These are phyloP conservation scores for Muscicapa comitata DNA, from an alignment of 2,797 vertebrate genomes.

Conservation along the genomic window DNA sequence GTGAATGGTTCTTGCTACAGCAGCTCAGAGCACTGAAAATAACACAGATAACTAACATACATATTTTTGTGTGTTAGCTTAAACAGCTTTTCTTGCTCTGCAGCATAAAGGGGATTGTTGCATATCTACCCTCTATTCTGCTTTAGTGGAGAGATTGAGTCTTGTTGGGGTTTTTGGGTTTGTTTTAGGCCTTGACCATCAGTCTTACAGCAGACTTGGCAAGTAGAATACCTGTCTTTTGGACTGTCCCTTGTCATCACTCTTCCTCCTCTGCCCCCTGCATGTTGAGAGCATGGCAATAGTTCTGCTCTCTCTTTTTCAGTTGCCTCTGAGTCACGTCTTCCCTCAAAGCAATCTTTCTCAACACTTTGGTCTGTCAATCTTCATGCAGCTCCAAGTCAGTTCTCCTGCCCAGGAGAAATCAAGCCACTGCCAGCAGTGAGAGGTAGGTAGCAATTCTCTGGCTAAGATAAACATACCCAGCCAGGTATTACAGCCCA, in stretches of 20 bases:
- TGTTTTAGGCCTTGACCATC: neutral
- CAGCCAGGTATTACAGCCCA: neutral
- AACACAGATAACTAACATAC: neutral
- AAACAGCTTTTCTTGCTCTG: neutral
- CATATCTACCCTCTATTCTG: neutral
- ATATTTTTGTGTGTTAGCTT: neutral
- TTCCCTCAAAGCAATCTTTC: conserved; percentile 1
- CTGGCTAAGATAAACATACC: neutral
- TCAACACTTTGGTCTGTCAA: neutral
- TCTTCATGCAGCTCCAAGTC: neutral
- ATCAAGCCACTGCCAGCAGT: neutral
- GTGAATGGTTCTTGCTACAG: neutral
- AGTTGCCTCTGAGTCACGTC: neutral
- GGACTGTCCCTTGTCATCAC: neutral
- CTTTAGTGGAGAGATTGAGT: neutral
- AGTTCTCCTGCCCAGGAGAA: neutral
- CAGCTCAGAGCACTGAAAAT: neutral
- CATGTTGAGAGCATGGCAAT: neutral
- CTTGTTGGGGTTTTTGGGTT: no score
- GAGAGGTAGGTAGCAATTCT: neutral
- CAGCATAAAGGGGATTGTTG: neutral
- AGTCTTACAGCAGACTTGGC: neutral
- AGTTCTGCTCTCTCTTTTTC: neutral
- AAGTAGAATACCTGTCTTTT: neutral
- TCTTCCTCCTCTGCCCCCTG: neutral